Percentiles rank a stretch among this genome's conserved stretches.
Evolutionary conservation across 2,888 invertebrate species (phyloP).

Genomic region (Crematogaster levior): DNA sequence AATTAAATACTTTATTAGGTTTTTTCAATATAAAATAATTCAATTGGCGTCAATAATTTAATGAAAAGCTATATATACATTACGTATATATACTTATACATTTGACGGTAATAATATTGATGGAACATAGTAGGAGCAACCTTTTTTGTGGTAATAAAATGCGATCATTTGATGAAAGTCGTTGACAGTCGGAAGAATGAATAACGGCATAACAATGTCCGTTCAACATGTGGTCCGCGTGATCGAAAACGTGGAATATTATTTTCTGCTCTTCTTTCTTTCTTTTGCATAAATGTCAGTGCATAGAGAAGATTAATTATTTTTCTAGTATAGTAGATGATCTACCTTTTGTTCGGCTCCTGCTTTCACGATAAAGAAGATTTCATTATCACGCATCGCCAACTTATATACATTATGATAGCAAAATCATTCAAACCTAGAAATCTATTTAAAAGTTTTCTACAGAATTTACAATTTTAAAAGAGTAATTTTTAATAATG

Average conservation of each 20-base stretch:
- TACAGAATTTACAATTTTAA: conserved; percentile 17
- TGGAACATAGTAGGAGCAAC: neutral
- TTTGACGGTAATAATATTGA: too few species aligned
- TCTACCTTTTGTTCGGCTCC: conserved; percentile 21
- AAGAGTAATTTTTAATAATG: neutral
- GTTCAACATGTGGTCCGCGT: neutral
- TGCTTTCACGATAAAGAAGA: conserved; percentile 12
- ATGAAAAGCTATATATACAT: too few species aligned
- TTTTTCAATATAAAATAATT: too few species aligned
- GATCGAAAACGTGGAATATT: neutral
- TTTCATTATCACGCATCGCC: neutral
- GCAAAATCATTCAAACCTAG: neutral
- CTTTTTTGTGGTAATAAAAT: conserved; percentile 5
- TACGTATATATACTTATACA: too few species aligned
- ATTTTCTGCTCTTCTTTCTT: neutral
- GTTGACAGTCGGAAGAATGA: neutral
- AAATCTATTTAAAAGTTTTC: conserved; percentile 1
- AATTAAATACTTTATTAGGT: too few species aligned
- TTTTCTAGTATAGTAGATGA: conserved; percentile 15
- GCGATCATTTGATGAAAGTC: neutral
- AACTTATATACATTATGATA: conserved; percentile 12
- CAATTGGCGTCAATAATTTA: too few species aligned
- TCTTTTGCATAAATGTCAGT: conserved; percentile 18
- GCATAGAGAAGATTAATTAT: conserved; percentile 49
- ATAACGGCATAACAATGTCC: conserved; percentile 7